phyloP scores from a whole-genome alignment of 64 coral and sea anemone genomes.

The Trachythela sp. region DNA sequence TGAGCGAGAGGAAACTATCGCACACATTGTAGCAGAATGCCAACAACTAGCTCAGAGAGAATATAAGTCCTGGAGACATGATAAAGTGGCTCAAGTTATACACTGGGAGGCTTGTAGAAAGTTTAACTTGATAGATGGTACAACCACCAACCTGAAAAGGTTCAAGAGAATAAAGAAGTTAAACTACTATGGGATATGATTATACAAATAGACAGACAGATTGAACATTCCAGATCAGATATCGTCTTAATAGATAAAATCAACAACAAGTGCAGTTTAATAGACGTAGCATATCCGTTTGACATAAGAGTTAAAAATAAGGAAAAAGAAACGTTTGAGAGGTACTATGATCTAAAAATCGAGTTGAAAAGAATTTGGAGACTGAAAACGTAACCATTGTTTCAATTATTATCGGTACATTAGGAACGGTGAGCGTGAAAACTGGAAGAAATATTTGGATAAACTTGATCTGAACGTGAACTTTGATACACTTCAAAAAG shows the following conservation, averaged over 20 bases:
- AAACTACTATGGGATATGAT: background rate
- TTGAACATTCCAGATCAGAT: background rate
- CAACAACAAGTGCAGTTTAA: background rate
- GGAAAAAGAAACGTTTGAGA: background rate
- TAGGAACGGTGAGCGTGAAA: background rate
- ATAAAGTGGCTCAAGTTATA: too few species aligned
- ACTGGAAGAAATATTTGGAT: too few species aligned
- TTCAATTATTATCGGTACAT: background rate
- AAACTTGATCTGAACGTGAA: too few species aligned
- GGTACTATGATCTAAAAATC: background rate
- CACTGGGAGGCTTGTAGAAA: background rate
- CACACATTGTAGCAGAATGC: background rate
- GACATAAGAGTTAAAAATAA: background rate
- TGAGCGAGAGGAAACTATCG: background rate
- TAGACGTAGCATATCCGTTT: background rate
- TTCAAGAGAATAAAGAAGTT: background rate
- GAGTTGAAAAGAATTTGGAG: background rate
- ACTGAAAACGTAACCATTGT: background rate
- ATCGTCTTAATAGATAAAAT: background rate
- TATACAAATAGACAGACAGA: background rate
- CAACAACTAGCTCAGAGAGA: background rate
- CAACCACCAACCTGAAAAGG: background rate
- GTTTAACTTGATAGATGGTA: background rate
- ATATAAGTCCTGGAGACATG: background rate
- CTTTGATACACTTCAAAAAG: too few species aligned